phyloP scores from a whole-genome alignment of 1,140 invertebrate species.

The Eufriesea mexicana region DNA sequence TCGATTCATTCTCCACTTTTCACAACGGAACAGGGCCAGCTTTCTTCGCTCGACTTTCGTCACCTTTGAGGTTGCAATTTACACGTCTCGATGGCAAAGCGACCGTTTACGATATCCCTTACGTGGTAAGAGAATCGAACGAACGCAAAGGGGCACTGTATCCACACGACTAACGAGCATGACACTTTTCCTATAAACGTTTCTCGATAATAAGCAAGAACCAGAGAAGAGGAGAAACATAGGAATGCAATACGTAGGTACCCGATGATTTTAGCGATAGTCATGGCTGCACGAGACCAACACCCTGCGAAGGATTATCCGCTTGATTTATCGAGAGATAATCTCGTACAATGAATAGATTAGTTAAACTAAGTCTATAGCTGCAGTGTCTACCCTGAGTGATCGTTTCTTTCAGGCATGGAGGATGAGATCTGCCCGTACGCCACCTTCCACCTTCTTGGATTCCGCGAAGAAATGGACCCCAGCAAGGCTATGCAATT shows the following conservation, averaged over 20 bases:
- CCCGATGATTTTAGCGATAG: neutral
- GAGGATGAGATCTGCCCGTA: conserved; percentile 97
- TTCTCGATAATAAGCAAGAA: neutral
- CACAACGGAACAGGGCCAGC: neutral
- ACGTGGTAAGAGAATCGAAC: neutral
- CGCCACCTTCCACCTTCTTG: conserved; percentile 95
- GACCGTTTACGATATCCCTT: too few relatives aligned
- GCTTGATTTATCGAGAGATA: neutral
- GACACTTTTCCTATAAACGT: neutral
- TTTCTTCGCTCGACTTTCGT: neutral
- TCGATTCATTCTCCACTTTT: neutral
- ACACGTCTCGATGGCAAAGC: too few relatives aligned
- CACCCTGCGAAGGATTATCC: neutral
- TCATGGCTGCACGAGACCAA: neutral
- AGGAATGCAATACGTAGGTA: conserved; percentile 40
- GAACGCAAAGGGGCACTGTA: neutral
- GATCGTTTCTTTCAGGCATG: conserved; percentile 86
- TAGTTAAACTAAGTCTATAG: conserved; percentile 1
- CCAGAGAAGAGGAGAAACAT: conserved; percentile 15
- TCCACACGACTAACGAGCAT: conserved; percentile 10
- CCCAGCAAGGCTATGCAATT: conserved; percentile 93
- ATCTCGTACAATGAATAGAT: conserved; percentile 39
- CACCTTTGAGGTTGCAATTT: too few relatives aligned
- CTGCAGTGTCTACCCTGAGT: conserved; percentile 76
- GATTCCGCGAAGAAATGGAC: conserved; percentile 97